Conservation (phyloP, 2,797 vertebrate species). For the Pangasius larnaudii region DNA sequence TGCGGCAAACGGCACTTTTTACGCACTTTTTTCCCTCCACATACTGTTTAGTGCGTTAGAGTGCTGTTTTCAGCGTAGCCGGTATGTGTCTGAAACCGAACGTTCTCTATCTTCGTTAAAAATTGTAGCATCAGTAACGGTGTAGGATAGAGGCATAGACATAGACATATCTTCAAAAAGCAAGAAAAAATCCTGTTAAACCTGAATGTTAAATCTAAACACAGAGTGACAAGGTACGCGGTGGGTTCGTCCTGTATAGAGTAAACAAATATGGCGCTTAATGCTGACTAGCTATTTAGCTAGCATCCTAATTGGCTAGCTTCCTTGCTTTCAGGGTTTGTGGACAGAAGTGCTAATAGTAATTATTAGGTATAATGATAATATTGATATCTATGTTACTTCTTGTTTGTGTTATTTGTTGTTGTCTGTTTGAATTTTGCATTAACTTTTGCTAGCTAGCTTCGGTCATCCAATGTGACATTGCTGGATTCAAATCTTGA, state of each 20-base stretch:
- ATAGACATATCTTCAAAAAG: neutral
- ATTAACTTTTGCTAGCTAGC: neutral
- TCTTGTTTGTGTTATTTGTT: neutral
- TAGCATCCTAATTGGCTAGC: neutral
- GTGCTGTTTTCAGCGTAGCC: neutral
- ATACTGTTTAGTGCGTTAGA: neutral
- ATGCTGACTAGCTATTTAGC: neutral
- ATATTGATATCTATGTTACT: neutral
- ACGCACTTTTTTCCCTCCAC: neutral
- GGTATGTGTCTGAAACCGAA: neutral
- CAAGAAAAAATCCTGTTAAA: neutral
- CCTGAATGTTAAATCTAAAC: neutral
- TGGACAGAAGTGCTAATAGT: neutral
- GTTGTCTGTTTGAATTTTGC: neutral
- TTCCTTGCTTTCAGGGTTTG: neutral
- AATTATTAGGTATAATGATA: neutral
- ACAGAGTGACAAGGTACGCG: neutral
- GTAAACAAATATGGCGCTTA: conserved; percentile 22
- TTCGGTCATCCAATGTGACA: neutral
- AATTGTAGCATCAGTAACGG: neutral
- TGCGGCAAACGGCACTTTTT: no score
- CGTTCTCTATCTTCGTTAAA: neutral
- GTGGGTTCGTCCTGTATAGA: neutral
- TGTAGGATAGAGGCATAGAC: neutral
- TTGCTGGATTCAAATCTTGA: neutral